Conservation (phyloP, 2,888 invertebrate genomes). For the Agapostemon virescens region DNA sequence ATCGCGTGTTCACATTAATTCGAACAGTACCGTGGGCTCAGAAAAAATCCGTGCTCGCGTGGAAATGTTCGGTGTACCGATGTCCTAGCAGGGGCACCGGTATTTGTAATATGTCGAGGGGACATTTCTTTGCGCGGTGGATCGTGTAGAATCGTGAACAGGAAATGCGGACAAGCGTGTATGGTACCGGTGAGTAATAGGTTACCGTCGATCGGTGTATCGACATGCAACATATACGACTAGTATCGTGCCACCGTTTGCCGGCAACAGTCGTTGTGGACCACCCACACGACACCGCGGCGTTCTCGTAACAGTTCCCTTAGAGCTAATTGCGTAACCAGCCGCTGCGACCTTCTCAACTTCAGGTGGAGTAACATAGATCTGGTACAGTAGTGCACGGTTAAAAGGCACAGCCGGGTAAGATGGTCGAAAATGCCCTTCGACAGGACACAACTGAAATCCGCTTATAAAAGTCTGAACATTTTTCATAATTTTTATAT, state of each 20-base stretch:
- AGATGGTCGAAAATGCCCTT: no score
- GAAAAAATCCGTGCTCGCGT: background rate
- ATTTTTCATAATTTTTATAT: no score
- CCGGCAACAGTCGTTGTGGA: slow-evolving; percentile 42
- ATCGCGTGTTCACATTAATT: background rate
- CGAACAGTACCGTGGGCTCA: background rate
- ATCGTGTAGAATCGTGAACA: slow-evolving; percentile 12
- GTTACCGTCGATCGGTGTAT: slow-evolving; percentile 57
- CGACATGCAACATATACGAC: slow-evolving; percentile 56
- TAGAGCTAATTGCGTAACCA: slow-evolving; percentile 64
- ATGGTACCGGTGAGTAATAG: slow-evolving; percentile 55
- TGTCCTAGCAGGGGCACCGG: background rate
- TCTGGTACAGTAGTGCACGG: slow-evolving; percentile 7
- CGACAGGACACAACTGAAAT: no score
- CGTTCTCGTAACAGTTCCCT: slow-evolving; percentile 48
- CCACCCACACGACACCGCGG: slow-evolving; percentile 57
- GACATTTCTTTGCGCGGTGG: slow-evolving; percentile 14
- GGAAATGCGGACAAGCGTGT: slow-evolving; percentile 48
- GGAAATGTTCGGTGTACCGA: background rate
- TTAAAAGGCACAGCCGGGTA: no score
- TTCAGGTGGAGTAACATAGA: slow-evolving; percentile 49
- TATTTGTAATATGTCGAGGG: background rate
- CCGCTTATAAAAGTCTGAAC: no score
- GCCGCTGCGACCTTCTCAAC: slow-evolving; percentile 51
- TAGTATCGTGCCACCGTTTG: slow-evolving; percentile 62